Evolutionary conservation across 2,797 vertebrate species (phyloP), one percentile per base, ranked within the genome.

Genomic region (Melanotaenia maccullochi): DNA sequence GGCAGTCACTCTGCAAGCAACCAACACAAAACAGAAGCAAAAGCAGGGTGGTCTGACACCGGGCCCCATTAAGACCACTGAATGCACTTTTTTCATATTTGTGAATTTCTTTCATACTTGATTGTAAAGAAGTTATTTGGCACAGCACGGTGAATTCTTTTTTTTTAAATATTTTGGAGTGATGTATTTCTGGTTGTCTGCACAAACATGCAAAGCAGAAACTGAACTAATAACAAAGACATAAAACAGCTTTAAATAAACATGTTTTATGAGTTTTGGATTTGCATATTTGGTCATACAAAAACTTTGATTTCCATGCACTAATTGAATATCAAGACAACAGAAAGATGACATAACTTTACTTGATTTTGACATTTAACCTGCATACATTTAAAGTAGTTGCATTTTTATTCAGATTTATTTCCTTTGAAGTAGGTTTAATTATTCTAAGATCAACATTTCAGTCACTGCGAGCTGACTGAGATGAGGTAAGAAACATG

Each of bases 31-130:
- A 54, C 70, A 68, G 68, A 24, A 76, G 73, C 54, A 76, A 33
- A 65, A 68, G 68, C 65, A 85, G 85, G 85, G 81, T 78, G 86
- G 86, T 86, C 87, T 87, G 71, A 81, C 65, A 74, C 60, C 77
- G 73, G 82, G 75, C 72, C 80, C 74, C 83, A 74, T 64, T 68
- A 79, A 84, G 72, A 71, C 79, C 71, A 65, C 65, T 86, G 73
- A 76, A 79, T 70, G 77, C 73, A 33, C 81, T 79, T 78, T 73
- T 83, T 81, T 22, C 20, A 51, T 79, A 65, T 75, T 81, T 22
- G 52, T 9, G 9, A 64, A 22, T 62, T 49, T 71, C 56, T 55
- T 33, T 51, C 61, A 35, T 28, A 59, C 5, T 20, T 60, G 58
- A 72, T 20, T 9, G 33, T 13, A 6, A 24, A 20, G 60, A 28